A percentile compares a stretch with the other conserved stretches of the same genome.
These are phyloP conservation scores for Anoplophora glabripennis DNA, from an alignment of 1,140 invertebrate species.

Conservation along the genomic window DNA sequence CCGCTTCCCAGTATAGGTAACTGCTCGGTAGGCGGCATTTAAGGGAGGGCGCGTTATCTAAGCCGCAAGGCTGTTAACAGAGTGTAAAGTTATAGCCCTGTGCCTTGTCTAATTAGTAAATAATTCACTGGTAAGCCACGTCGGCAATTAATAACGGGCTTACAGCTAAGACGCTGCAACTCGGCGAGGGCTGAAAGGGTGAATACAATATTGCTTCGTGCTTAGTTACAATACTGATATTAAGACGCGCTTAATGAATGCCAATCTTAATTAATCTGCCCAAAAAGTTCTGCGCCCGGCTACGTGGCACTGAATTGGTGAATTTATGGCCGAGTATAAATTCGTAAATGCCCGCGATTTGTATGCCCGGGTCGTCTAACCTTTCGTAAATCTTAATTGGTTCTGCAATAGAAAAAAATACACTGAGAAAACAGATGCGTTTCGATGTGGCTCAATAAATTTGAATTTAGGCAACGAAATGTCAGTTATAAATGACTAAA, in stretches of 20 bases:
- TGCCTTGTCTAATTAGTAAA: slow-evolving; percentile 50
- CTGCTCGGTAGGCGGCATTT: too few relatives aligned
- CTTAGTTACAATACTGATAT: neutral
- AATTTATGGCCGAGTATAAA: too few relatives aligned
- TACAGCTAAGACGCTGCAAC: slow-evolving; percentile 33
- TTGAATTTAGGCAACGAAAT: too few relatives aligned
- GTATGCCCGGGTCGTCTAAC: too few relatives aligned
- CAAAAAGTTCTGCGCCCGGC: neutral
- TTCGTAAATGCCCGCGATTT: too few relatives aligned
- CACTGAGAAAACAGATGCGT: too few relatives aligned
- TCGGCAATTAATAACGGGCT: slow-evolving; percentile 47
- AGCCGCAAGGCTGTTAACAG: slow-evolving; percentile 35
- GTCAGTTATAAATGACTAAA: too few relatives aligned
- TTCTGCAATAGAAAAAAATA: too few relatives aligned
- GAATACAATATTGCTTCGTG: slow-evolving; percentile 20
- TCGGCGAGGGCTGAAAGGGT: slow-evolving; percentile 29
- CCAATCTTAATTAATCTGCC: neutral
- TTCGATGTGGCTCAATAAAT: too few relatives aligned
- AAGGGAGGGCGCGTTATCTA: neutral
- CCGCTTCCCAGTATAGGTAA: too few relatives aligned
- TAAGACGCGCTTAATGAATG: neutral
- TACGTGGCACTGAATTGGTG: too few relatives aligned
- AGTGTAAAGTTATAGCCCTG: slow-evolving; percentile 43
- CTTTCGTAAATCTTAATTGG: too few relatives aligned
- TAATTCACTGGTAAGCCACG: slow-evolving; percentile 50